A percentile compares a stretch with the other conserved stretches of the same genome.
These are phyloP conservation scores for Drosophila anomelani DNA, from an alignment of 2,888 invertebrate species.

Conservation along the genomic window DNA sequence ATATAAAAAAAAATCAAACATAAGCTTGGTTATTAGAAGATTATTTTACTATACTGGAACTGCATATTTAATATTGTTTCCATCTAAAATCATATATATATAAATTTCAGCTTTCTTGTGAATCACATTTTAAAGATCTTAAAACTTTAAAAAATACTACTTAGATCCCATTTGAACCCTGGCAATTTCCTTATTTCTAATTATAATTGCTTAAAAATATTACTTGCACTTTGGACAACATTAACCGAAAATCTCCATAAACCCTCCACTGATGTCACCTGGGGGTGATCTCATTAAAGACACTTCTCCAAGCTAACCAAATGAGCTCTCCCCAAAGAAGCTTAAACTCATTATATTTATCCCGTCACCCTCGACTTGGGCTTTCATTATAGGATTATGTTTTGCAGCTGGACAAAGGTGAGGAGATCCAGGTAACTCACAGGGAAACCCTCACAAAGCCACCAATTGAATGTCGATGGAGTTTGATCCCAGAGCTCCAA, in stretches of 20 bases:
- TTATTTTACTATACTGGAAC: background rate
- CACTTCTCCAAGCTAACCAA: conserved; percentile 7
- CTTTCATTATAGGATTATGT: conserved; percentile 20
- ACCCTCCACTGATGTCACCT: conserved; percentile 15
- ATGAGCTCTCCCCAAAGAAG: conserved; percentile 21
- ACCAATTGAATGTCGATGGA: conserved; percentile 53
- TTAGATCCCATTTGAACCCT: background rate
- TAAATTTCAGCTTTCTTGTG: background rate
- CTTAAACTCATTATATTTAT: conserved; percentile 23
- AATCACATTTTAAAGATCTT: background rate
- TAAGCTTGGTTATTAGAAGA: background rate
- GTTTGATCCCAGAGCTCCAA: conserved; percentile 61
- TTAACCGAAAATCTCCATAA: background rate
- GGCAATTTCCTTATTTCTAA: background rate
- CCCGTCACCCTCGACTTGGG: conserved; percentile 18
- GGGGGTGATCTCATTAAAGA: conserved; percentile 24
- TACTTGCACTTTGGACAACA: background rate
- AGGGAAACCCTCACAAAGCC: conserved; percentile 13
- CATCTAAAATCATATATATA: no score
- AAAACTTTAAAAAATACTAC: background rate
- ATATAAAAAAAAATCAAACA: background rate
- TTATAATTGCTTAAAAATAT: background rate
- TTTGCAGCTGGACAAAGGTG: conserved; percentile 23
- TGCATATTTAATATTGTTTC: no score
- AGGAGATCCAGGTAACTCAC: conserved; percentile 7